These are phyloP conservation scores for Oryzaephilus surinamensis DNA, from an alignment of 1,140 invertebrate species.

Conservation along the genomic window DNA sequence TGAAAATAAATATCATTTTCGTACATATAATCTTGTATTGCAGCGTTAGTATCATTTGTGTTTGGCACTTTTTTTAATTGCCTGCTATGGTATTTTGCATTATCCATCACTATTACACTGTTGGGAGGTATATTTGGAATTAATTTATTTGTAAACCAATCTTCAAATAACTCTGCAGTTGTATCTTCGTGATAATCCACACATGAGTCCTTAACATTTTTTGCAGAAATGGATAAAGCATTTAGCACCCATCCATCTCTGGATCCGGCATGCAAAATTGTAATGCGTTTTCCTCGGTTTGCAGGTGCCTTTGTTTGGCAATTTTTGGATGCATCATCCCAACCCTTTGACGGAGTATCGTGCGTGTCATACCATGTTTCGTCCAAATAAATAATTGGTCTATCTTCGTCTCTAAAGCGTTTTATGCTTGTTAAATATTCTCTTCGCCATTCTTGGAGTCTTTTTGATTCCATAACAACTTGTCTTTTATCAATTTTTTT, in stretches of 20 bases:
- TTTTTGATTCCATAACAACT: conserved; percentile 1
- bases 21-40: neutral
- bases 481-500: conserved; percentile 4
- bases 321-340: conserved; percentile 2
- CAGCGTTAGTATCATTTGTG: conserved; percentile 4
- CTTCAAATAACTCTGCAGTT: conserved; percentile 13
- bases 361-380: conserved; percentile 3
- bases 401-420: neutral
- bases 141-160: conserved; percentile 8
- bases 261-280: conserved; percentile 25
- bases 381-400: conserved; percentile 2
- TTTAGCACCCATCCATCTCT: conserved; percentile 21
- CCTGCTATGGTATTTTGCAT: conserved; percentile 11
- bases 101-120: conserved; percentile 13
- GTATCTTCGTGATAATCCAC: conserved; percentile 16
- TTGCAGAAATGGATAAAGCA: conserved; percentile 16
- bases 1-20: neutral
- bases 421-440: neutral
- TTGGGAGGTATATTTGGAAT: conserved; percentile 12
- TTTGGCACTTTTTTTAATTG: conserved; percentile 4
- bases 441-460: neutral
- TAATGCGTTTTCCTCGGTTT: conserved; percentile 18
- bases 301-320: conserved; percentile 6
- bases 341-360: conserved; percentile 8
- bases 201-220: conserved; percentile 11